These are phyloP conservation scores for Meleagris gallopavo DNA, from an alignment of 2,113 vertebrate species.

Conservation along the genomic window DNA sequence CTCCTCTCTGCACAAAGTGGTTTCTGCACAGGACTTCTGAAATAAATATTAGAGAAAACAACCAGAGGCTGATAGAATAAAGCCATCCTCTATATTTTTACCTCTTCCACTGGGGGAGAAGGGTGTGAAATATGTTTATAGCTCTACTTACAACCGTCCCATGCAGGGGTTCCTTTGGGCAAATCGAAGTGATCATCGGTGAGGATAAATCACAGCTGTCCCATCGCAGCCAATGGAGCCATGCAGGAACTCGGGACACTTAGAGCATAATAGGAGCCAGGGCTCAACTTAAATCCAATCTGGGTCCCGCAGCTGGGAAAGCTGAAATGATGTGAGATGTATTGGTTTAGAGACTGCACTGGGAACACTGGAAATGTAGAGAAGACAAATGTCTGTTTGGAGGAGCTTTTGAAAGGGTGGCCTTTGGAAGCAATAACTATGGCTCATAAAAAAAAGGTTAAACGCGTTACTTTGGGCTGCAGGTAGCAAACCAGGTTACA, in stretches of 20 bases:
- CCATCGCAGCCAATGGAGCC: background rate
- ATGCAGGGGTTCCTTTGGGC: background rate
- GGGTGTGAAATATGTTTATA: conserved; percentile 47
- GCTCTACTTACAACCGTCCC: conserved; percentile 9
- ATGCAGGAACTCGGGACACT: background rate
- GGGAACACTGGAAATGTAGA: background rate
- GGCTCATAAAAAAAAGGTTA: conserved; percentile 43
- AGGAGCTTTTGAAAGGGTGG: conserved; percentile 12
- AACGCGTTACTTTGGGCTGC: background rate
- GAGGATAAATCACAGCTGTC: conserved; percentile 24
- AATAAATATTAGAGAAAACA: conserved; percentile 13
- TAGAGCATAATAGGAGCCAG: background rate
- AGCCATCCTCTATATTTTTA: conserved; percentile 1
- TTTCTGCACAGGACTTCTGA: background rate
- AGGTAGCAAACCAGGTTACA: conserved; percentile 45
- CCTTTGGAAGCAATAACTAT: conserved; percentile 23
- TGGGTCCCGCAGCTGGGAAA: background rate
- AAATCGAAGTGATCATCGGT: background rate
- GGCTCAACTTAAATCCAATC: conserved; percentile 12
- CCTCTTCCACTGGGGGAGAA: background rate
- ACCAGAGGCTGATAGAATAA: conserved; percentile 4
- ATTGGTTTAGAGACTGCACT: background rate
- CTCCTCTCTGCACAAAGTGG: background rate
- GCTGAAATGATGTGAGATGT: background rate
- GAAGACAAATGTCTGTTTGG: conserved; percentile 13